Conservation (phyloP, 2,888 invertebrate species). For the Spisula subtruncata region DNA sequence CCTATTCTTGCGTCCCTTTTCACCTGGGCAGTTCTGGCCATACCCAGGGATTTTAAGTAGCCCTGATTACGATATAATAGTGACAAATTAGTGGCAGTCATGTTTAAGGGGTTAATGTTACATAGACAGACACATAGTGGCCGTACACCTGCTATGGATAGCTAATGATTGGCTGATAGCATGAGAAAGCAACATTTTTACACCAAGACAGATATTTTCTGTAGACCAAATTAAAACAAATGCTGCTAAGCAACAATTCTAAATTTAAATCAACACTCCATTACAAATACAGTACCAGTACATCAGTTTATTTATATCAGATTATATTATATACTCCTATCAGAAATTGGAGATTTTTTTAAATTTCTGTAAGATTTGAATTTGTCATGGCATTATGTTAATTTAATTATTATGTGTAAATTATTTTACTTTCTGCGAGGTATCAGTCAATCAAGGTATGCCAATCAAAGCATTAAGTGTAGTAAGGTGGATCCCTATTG, state of each 20-base stretch:
- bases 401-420: neutral
- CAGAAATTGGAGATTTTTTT: neutral
- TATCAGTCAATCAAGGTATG: conserved; percentile 31
- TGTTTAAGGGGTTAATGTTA: neutral
- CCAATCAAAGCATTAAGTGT: neutral
- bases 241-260: neutral
- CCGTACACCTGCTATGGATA: neutral
- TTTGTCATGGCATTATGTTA: neutral
- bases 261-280: neutral
- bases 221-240: neutral
- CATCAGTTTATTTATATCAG: neutral
- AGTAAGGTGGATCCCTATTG: conserved; percentile 23
- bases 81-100: conserved; percentile 3
- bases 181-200: neutral
- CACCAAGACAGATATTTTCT: neutral
- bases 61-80: conserved; percentile 89
- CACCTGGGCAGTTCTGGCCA: conserved; percentile 87
- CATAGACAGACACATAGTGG: neutral
- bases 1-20: conserved; percentile 97
- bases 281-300: neutral
- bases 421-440: neutral
- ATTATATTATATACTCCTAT: no score
- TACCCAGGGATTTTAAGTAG: conserved; percentile 95
- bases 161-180: neutral
- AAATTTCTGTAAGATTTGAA: neutral